phyloP scores from a whole-genome alignment of 2,797 vertebrate species.

The Chromis chromis region DNA sequence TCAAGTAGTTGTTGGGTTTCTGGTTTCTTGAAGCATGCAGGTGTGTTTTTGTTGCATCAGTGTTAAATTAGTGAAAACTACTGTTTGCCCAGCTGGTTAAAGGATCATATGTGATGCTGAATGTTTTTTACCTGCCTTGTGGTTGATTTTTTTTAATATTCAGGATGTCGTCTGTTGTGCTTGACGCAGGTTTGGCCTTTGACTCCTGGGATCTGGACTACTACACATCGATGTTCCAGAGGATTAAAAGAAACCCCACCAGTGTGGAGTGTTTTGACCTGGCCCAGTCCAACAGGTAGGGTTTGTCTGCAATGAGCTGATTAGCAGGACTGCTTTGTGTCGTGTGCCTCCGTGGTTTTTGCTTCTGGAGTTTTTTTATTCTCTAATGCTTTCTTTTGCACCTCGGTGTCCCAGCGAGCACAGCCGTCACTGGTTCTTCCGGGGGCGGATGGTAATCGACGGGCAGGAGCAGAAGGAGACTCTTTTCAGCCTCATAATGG shows the following conservation, averaged over 20 bases:
- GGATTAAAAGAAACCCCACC: slow-evolving; percentile 89
- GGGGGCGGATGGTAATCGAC: slow-evolving; percentile 88
- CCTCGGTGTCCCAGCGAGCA: slow-evolving; percentile 87
- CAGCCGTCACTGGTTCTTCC: slow-evolving; percentile 97
- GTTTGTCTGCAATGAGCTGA: neutral
- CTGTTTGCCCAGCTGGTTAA: slow-evolving; percentile 1
- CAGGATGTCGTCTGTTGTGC: neutral
- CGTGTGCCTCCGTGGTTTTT: neutral
- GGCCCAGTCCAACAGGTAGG: slow-evolving; percentile 94
- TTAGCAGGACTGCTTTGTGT: slow-evolving; percentile 16
- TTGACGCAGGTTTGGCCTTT: slow-evolving; percentile 88
- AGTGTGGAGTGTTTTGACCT: slow-evolving; percentile 94
- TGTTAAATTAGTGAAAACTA: neutral
- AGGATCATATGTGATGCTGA: neutral
- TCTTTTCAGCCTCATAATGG: slow-evolving; percentile 92
- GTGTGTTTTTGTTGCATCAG: slow-evolving; percentile 1
- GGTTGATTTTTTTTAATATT: neutral
- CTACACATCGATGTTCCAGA: slow-evolving; percentile 90
- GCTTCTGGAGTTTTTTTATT: neutral
- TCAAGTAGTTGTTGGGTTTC: neutral
- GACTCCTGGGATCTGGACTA: slow-evolving; percentile 94
- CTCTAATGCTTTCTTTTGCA: slow-evolving; percentile 3
- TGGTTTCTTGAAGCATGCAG: slow-evolving; percentile 2
- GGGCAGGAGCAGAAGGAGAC: slow-evolving; percentile 85
- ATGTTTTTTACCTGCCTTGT: neutral